Evolutionary conservation across 1,140 invertebrate species (phyloP).

Genomic region (Ptiloglossa arizonensis): DNA sequence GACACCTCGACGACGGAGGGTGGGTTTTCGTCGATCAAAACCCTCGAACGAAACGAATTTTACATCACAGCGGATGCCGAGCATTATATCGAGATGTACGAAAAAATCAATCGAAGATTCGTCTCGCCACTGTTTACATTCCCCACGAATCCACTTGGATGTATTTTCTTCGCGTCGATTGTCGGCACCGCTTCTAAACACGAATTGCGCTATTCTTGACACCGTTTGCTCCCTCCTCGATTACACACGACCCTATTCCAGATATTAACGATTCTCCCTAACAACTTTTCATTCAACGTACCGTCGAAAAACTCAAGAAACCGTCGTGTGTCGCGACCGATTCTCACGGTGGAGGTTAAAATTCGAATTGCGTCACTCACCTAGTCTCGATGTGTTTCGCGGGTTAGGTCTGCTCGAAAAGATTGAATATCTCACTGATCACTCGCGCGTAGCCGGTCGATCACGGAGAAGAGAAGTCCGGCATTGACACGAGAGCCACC

Average conservation of each 20-base stretch:
- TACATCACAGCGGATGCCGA: neutral
- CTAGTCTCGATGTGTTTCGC: neutral
- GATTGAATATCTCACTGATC: constrained; percentile 1
- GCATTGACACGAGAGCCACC: neutral
- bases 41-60: neutral
- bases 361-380: constrained; percentile 27
- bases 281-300: constrained; percentile 59
- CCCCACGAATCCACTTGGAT: neutral
- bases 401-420: neutral
- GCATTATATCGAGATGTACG: neutral
- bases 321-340: too few species aligned
- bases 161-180: neutral
- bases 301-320: neutral
- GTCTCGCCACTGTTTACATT: neutral
- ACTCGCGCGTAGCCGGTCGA: neutral
- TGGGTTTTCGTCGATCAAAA: neutral
- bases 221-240: too few species aligned
- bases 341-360: neutral
- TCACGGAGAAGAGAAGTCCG: constrained; percentile 10
- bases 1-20: neutral
- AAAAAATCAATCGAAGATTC: neutral
- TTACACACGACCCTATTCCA: neutral
- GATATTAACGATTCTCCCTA: neutral
- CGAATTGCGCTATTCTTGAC: neutral
- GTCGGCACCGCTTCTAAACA: neutral